These are phyloP conservation scores for Luehdorfia chinensis DNA, from an alignment of 1,140 invertebrate species.

Conservation along the genomic window DNA sequence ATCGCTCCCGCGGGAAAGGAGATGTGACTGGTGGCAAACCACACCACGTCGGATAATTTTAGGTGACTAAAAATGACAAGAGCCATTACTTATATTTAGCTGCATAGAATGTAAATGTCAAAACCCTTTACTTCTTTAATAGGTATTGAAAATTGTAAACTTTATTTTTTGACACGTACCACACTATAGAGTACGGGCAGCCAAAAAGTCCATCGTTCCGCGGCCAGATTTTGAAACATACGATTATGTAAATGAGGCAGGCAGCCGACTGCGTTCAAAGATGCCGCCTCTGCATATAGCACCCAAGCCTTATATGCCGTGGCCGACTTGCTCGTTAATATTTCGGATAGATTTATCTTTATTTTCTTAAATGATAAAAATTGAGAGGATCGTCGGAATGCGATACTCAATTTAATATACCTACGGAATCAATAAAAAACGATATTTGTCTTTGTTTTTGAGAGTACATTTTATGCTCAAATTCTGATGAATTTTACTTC, in stretches of 20 bases:
- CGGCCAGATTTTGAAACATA: slow-evolving; percentile 63
- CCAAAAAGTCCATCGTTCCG: slow-evolving; percentile 33
- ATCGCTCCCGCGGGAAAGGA: too few relatives aligned
- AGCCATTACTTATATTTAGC: too few relatives aligned
- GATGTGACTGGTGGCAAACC: too few relatives aligned
- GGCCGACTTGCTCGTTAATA: slow-evolving; percentile 16
- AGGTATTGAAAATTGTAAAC: too few relatives aligned
- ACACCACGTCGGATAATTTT: too few relatives aligned
- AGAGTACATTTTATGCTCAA: too few relatives aligned
- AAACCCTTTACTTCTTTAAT: too few relatives aligned
- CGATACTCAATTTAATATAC: slow-evolving; percentile 3
- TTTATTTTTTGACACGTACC: too few relatives aligned
- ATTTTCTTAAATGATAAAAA: slow-evolving; percentile 13
- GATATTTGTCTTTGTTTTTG: too few relatives aligned
- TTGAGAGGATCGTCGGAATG: slow-evolving; percentile 9
- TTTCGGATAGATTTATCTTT: slow-evolving; percentile 15
- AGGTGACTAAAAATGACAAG: too few relatives aligned
- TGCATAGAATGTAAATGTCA: too few relatives aligned
- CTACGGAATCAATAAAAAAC: slow-evolving; percentile 1
- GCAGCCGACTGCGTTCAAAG: slow-evolving; percentile 41
- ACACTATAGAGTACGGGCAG: slow-evolving; percentile 23
- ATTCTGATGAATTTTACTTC: too few relatives aligned
- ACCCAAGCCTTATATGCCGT: slow-evolving; percentile 48
- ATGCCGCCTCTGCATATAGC: slow-evolving; percentile 40
- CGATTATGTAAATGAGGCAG: slow-evolving; percentile 60